Conservation (phyloP, 1,140 invertebrate species). For the Drosophila tropicalis region DNA sequence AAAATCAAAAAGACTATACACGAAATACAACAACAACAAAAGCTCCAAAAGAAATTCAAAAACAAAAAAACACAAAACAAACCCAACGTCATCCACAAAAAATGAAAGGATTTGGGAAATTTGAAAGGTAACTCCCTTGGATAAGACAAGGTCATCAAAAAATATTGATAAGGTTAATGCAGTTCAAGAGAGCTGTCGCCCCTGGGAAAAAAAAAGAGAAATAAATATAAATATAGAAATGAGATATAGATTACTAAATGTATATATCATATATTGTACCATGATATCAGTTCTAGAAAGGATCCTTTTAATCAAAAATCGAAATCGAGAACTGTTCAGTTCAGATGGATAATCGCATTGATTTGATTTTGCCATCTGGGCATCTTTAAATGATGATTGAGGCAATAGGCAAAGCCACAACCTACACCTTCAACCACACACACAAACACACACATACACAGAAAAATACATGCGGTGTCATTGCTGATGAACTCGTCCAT, state of each 20-base stretch:
- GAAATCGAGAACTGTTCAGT: too few relatives aligned
- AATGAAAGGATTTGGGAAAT: conserved; percentile 10
- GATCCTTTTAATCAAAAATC: too few relatives aligned
- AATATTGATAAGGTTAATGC: conserved; percentile 3
- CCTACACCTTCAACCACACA: conserved; percentile 67
- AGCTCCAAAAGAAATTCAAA: conserved; percentile 40
- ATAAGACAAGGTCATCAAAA: neutral
- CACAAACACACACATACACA: conserved; percentile 16
- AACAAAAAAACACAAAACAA: conserved; percentile 6
- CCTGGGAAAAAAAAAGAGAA: too few relatives aligned
- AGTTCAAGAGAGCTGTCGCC: too few relatives aligned
- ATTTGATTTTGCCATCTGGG: conserved; percentile 13
- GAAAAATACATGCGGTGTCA: conserved; percentile 51
- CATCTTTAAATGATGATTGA: conserved; percentile 31
- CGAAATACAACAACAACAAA: conserved; percentile 5
- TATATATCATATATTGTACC: too few relatives aligned
- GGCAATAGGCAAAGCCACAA: conserved; percentile 54
- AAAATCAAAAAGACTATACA: conserved; percentile 28
- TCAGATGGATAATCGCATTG: neutral
- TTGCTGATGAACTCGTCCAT: conserved; percentile 64
- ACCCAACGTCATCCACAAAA: too few relatives aligned
- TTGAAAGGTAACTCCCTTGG: conserved; percentile 7
- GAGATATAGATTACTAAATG: too few relatives aligned
- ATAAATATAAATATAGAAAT: too few relatives aligned
- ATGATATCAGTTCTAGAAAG: too few relatives aligned